These are phyloP conservation scores for Dromiciops gliroides DNA, from an alignment of 2,113 vertebrate genomes.

Conservation along the genomic window DNA sequence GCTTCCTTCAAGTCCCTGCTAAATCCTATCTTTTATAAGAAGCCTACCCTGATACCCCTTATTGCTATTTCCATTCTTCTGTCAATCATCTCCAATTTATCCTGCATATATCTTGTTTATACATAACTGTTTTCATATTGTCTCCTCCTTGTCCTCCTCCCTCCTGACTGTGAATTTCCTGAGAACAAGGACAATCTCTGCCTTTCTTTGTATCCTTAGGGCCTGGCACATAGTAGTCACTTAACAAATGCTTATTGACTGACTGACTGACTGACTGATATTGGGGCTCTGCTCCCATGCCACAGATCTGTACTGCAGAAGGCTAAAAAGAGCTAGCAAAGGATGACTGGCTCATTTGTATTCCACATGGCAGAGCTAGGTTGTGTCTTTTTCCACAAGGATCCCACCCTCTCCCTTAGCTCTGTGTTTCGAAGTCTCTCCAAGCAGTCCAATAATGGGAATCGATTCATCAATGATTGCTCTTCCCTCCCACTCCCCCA, in stretches of 20 bases:
- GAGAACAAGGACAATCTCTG: background rate
- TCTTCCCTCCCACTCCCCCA: constrained; percentile 8
- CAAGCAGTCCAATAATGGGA: constrained; percentile 62
- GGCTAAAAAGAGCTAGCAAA: background rate
- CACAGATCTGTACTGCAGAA: background rate
- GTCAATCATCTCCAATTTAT: background rate
- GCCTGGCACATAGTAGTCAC: background rate
- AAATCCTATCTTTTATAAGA: background rate
- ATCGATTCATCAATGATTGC: constrained; percentile 67
- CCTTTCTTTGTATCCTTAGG: background rate
- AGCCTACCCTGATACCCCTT: background rate
- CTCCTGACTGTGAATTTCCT: background rate
- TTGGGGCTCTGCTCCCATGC: background rate
- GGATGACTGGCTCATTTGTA: constrained; percentile 45
- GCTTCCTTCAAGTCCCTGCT: background rate
- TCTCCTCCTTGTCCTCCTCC: background rate
- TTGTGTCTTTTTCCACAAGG: constrained; percentile 20
- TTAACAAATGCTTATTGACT: background rate
- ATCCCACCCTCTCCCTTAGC: background rate
- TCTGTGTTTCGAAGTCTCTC: constrained; percentile 53
- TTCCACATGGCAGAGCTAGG: background rate
- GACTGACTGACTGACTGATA: background rate
- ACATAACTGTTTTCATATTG: background rate
- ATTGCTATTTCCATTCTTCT: background rate
- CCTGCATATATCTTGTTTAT: background rate